phyloP scores from a whole-genome alignment of 2,113 vertebrate species.

The Philantomba maxwellii region DNA sequence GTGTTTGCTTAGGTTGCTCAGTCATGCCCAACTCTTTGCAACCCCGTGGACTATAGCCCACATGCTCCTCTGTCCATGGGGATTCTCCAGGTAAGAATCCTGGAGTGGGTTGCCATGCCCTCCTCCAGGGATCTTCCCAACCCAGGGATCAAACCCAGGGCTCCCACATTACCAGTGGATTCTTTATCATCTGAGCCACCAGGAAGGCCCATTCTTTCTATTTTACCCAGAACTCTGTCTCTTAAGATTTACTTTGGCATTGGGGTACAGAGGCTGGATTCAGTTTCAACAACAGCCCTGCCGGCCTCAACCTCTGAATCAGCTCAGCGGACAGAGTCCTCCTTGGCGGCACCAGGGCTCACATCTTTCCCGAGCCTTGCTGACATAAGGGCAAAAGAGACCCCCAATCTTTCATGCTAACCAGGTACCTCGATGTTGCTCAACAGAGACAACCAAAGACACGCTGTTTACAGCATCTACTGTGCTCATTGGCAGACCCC shows the following conservation, averaged over 20 bases:
- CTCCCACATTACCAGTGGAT: background rate
- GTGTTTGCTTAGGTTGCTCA: background rate
- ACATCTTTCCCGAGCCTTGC: background rate
- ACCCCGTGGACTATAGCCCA: background rate
- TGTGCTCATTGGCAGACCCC: background rate
- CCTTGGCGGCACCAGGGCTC: background rate
- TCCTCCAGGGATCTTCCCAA: background rate
- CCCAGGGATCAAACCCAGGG: background rate
- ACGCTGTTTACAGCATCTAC: background rate
- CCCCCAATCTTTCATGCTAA: background rate
- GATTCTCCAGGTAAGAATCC: background rate
- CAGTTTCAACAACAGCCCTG: background rate
- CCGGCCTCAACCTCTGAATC: background rate
- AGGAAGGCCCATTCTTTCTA: background rate
- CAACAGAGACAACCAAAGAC: background rate
- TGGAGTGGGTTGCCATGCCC: background rate
- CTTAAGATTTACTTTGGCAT: background rate
- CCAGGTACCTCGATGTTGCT: background rate
- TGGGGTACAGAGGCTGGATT: background rate
- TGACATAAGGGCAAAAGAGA: too few species aligned
- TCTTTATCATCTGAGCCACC: background rate
- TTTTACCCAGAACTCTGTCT: background rate
- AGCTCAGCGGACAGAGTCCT: too few species aligned
- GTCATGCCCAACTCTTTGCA: background rate
- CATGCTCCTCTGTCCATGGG: background rate